Conservation (phyloP, 2,797 vertebrate species). For the Trematomus bernacchii region DNA sequence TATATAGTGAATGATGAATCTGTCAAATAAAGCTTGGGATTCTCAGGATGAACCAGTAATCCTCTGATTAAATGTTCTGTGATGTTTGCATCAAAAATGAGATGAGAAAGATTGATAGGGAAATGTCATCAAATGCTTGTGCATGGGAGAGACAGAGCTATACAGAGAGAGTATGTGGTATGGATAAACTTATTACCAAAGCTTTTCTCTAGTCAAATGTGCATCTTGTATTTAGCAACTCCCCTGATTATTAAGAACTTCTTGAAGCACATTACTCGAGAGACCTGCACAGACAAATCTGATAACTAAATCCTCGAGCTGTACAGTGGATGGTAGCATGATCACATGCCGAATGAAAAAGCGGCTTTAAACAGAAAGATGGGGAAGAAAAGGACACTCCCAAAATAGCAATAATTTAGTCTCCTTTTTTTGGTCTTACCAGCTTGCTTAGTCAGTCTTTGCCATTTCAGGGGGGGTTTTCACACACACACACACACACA, state of each 20-base stretch:
- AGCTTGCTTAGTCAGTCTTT: conserved; percentile 3
- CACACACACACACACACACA: conserved; percentile 22
- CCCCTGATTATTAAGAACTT: conserved; percentile 21
- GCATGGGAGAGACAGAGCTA: background rate
- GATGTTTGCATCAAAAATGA: conserved; percentile 36
- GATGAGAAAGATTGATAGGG: conserved; percentile 17
- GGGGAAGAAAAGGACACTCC: conserved; percentile 29
- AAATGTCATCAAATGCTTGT: conserved; percentile 21
- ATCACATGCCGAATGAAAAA: conserved; percentile 27
- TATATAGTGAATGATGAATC: conserved; percentile 40
- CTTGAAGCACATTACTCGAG: conserved; percentile 7
- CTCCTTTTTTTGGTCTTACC: conserved; percentile 25
- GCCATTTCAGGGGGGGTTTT: conserved; percentile 44
- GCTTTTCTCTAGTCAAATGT: conserved; percentile 13
- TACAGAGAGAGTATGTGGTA: background rate
- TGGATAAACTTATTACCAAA: conserved; percentile 9
- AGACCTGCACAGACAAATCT: conserved; percentile 41
- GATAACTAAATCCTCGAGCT: conserved; percentile 54
- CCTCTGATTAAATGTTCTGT: conserved; percentile 28
- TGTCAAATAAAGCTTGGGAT: conserved; percentile 37
- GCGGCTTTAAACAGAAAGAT: conserved; percentile 34
- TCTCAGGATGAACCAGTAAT: conserved; percentile 45
- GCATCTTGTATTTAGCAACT: conserved; percentile 26
- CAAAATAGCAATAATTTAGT: conserved; percentile 28
- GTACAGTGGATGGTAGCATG: conserved; percentile 17